Evolutionary conservation across 2,797 vertebrate genomes (phyloP), one percentile per base, ranked within the genome.

Genomic region (Tapirus indicus): DNA sequence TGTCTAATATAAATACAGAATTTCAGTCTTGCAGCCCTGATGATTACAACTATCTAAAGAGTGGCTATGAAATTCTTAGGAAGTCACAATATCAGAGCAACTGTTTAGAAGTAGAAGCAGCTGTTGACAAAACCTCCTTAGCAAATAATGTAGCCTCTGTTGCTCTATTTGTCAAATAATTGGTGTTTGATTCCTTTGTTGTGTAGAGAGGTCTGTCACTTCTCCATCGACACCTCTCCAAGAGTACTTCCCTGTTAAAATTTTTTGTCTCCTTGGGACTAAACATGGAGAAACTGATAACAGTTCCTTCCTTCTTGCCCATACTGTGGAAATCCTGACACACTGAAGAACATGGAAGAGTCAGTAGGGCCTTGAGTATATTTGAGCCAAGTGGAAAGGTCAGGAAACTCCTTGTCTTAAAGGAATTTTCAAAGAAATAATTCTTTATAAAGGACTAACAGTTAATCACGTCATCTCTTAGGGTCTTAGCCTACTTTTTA

Each of bases 181-280:
- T 82, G 77, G 29, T 71, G 3, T 85, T 85, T 47, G 60, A 60
- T n/a, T 64, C 21, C 71, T 89, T 72, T 96, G 86, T 71, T 83
- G 18, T 94, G 23, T 58, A 25, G 52, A 68, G 49, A 68, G 44
- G 21, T 72, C 47, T 94, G 16, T 86, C 54, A 71, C 47, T 49
- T 93, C 62, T 38, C 54, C 35, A 60, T 72, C 86, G 78, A 90
- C 95, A 72, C 93, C 86, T 97, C 91, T 38, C 62, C 29, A 58
- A 93, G 94, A 77, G 20, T 54, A 18, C 56, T 90, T 90, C 68
- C 74, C 74, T 54, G 29, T 60, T 79, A 91, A n/a, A 95, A n/a
- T 49, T 27, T 60, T 52, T 87, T 79, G 68, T 86, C 91, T 90
- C 77, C 83, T 80, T 91, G 93, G 56, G 29, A 35, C 64, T 49